These are phyloP conservation scores for Drosophila suzukii DNA, from an alignment of 1,140 invertebrate genomes.

Conservation along the genomic window DNA sequence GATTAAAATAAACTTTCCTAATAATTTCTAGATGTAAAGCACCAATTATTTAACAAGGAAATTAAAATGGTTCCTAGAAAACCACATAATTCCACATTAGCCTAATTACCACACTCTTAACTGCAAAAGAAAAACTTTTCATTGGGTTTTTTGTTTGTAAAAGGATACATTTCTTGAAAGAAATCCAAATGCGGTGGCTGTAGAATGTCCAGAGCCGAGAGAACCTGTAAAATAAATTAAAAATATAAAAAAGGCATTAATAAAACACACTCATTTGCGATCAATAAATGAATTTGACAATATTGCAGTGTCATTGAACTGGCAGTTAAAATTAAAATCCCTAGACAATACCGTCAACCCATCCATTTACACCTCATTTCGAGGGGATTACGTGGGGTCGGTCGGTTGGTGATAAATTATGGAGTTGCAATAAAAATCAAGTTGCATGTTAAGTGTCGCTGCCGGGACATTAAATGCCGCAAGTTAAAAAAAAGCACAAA, in stretches of 20 bases:
- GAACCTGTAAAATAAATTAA: constrained; percentile 89
- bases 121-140: background rate
- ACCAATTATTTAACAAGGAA: background rate
- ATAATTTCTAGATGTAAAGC: background rate
- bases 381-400: constrained; percentile 12
- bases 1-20: background rate
- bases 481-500: constrained; percentile 31
- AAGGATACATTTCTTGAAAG: constrained; percentile 99
- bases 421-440: constrained; percentile 71
- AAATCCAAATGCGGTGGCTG: constrained; percentile 98
- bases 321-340: constrained; percentile 29
- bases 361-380: constrained; percentile 69
- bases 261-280: constrained; percentile 20
- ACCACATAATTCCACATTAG: background rate
- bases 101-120: background rate
- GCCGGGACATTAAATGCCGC: constrained; percentile 73
- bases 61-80: background rate
- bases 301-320: constrained; percentile 20
- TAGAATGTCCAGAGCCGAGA: constrained; percentile 97
- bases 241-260: constrained; percentile 38
- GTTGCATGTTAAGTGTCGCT: constrained; percentile 79
- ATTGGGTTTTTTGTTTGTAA: constrained; percentile 76
- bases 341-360: constrained; percentile 42
- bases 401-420: constrained; percentile 57
- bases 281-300: constrained; percentile 20